Conservation (phyloP, 2,113 vertebrate species). For the Epinephelus moara region DNA sequence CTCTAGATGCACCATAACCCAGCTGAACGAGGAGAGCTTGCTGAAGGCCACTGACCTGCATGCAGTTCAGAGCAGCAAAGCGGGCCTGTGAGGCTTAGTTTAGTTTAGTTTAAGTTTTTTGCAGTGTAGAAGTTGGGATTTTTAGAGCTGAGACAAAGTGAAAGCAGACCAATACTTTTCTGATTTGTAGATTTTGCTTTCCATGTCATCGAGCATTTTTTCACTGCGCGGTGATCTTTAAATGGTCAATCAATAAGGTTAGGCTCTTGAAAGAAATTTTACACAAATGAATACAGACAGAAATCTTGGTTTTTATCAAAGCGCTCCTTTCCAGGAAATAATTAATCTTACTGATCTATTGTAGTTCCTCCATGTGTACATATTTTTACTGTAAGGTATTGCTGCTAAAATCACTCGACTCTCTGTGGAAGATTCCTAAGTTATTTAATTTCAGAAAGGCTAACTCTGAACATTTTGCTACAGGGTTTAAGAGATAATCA, state of each 20-base stretch:
- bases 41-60: constrained; percentile 86
- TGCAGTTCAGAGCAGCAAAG: constrained; percentile 84
- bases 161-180: background rate
- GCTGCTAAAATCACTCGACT: background rate
- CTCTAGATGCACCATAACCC: constrained; percentile 86
- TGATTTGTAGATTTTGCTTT: background rate
- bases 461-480: background rate
- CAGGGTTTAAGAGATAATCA: constrained; percentile 2
- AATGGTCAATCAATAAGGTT: background rate
- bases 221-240: background rate
- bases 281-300: background rate
- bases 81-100: constrained; percentile 69
- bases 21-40: constrained; percentile 84
- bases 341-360: background rate
- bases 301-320: background rate
- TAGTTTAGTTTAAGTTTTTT: background rate
- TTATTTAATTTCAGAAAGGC: background rate
- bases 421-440: background rate
- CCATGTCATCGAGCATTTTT: background rate
- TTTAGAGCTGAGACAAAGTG: background rate
- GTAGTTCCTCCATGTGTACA: background rate
- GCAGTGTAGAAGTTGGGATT: background rate
- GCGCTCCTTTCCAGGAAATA: background rate
- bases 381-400: background rate
- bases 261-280: background rate